Evolutionary conservation across 2,888 invertebrate genomes (phyloP), one percentile per base, ranked within the genome.

Genomic region (Euphydryas editha): DNA sequence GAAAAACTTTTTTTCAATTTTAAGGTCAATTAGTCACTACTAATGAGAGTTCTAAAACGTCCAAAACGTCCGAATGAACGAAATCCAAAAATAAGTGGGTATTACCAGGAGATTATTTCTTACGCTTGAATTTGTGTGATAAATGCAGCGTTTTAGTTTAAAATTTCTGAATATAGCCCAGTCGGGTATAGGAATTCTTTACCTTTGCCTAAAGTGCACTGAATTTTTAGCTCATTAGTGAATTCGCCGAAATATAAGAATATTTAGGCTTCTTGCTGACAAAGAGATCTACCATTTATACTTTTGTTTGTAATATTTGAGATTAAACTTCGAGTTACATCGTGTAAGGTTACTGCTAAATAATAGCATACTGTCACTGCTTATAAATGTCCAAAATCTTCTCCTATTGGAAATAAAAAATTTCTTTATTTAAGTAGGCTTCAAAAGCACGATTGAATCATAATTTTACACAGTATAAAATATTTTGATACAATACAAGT

Each of bases 231-330:
- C 58, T 58, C 58, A 58, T 58, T 58, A 58, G 58, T 30, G 46
- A 58, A 58, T 39, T 44, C 39, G 58, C 39, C 57, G 20, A 30
- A n/a, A 84, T 56, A 17, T 56, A 15, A 18, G 46, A 30, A 10
- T 20, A 13, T 15, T 30, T 51, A 51, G 51, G 51, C 24, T 30
- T 2, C 15, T n/a, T 51, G 2, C 51, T n/a, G n/a, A 51, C 49
- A 17, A 21, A 15, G 11, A 8, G 1, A 17, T 0, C 11, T 7
- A 47, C 11, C 20, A 18, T 18, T 11, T 2, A 20, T 47, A 20
- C 18, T 47, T 1, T 39, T 39, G 11, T 8, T 39, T 13, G 11
- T 13, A 15, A 11, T 10, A 15, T 39, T 39, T 4, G 11, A 36
- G 8, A 39, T 39, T 13, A 37, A 13, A 36, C 5, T 4, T 37